Evolutionary conservation across 2,888 invertebrate genomes (phyloP).

Genomic region (Oligia latruncula): DNA sequence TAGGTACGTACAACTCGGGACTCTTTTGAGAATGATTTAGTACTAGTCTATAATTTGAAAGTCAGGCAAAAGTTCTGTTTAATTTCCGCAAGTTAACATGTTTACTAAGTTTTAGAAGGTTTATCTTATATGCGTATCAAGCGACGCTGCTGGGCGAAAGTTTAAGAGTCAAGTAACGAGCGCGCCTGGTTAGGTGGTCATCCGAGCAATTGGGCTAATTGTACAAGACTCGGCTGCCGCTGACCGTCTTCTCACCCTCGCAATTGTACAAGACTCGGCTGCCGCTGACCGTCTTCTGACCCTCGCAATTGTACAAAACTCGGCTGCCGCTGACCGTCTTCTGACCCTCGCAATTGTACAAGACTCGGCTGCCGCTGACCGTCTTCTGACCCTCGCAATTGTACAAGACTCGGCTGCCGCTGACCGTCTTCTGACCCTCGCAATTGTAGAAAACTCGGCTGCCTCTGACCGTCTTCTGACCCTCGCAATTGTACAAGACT

Average conservation of each 20-base stretch:
- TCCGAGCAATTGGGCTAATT: conserved; percentile 45
- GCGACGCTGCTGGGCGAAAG: not conserved
- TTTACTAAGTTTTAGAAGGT: not conserved
- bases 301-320: too few species aligned
- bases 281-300: too few species aligned
- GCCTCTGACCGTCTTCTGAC: too few species aligned
- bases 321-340: too few species aligned
- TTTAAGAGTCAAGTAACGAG: conserved; percentile 11
- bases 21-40: conserved; percentile 23
- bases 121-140: not conserved
- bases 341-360: too few species aligned
- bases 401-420: too few species aligned
- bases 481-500: too few species aligned
- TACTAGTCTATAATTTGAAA: conserved; percentile 1
- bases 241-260: conserved; percentile 45
- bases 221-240: not conserved
- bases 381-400: too few species aligned
- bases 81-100: conserved; percentile 4
- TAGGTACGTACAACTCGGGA: not conserved
- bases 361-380: too few species aligned
- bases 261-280: not conserved
- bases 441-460: not conserved
- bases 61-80: conserved; percentile 4
- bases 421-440: conserved; percentile 24
- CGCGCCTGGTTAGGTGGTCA: conserved; percentile 23